A percentile compares a stretch with the other conserved stretches of the same genome.
Conservation (phyloP, 2,113 vertebrate genomes). For the Silurus asotus region DNA sequence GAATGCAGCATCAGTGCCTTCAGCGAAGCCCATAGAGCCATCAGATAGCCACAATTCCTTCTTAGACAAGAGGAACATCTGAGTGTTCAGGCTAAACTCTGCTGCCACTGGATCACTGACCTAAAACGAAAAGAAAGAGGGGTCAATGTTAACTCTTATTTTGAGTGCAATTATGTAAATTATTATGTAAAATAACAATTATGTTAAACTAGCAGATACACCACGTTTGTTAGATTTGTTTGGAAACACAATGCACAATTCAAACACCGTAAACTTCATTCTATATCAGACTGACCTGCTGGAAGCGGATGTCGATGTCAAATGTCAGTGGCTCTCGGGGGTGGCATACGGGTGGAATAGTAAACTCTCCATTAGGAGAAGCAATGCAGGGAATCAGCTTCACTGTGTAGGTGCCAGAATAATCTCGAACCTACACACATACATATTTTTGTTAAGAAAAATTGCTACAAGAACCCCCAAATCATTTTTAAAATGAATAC, state of each 20-base stretch:
- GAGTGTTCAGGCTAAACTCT: constrained; percentile 83
- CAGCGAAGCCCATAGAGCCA: constrained; percentile 81
- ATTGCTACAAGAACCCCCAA: neutral
- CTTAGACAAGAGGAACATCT: constrained; percentile 82
- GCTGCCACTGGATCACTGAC: constrained; percentile 82
- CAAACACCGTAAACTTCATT: neutral
- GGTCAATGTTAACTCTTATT: neutral
- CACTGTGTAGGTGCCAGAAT: constrained; percentile 80
- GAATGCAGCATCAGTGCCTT: constrained; percentile 77
- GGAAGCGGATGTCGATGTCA: constrained; percentile 83
- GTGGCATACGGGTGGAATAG: constrained; percentile 75
- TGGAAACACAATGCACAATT: neutral
- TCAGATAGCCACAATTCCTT: constrained; percentile 82
- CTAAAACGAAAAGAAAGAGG: constrained; percentile 54
- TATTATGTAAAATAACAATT: neutral
- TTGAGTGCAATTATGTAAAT: neutral
- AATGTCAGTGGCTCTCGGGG: constrained; percentile 77
- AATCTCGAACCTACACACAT: constrained; percentile 72
- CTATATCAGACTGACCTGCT: constrained; percentile 70
- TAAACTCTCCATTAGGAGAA: constrained; percentile 72
- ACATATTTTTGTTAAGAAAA: neutral
- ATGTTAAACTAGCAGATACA: neutral
- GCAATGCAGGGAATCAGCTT: constrained; percentile 79
- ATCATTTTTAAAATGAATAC: neutral
- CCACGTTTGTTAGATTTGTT: neutral